A percentile compares a stretch with the other conserved stretches of the same genome.
These are phyloP conservation scores for Lepeophtheirus salmonis DNA, from an alignment of 1,140 invertebrate species.

Conservation along the genomic window DNA sequence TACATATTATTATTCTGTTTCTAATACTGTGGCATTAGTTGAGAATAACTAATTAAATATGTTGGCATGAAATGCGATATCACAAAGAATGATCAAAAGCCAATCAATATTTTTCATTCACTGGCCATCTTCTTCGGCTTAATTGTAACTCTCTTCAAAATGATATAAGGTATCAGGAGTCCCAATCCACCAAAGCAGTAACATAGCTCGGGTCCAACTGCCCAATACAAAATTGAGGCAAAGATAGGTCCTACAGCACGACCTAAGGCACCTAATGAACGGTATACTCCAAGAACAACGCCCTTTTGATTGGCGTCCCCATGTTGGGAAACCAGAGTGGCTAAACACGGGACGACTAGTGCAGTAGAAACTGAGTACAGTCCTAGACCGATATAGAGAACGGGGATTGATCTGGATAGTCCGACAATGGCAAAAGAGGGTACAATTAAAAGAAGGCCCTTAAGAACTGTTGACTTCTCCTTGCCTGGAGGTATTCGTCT, in stretches of 20 bases:
- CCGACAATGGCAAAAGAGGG: conserved; percentile 74
- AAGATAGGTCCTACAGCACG: conserved; percentile 73
- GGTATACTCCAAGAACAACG: conserved; percentile 71
- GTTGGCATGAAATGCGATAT: too few species aligned
- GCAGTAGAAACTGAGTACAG: conserved; percentile 84
- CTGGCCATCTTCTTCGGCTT: not conserved
- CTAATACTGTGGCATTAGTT: too few species aligned
- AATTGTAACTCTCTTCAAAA: conserved; percentile 19
- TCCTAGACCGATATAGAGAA: conserved; percentile 57
- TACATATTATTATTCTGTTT: too few species aligned
- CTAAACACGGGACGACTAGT: conserved; percentile 81
- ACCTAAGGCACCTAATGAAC: conserved; percentile 79
- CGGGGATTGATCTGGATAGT: conserved; percentile 35
- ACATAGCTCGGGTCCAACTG: conserved; percentile 22
- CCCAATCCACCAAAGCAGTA: conserved; percentile 23
- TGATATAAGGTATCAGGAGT: conserved; percentile 23
- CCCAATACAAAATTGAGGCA: conserved; percentile 37
- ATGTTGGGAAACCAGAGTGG: conserved; percentile 62
- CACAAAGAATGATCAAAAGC: too few species aligned
- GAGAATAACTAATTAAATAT: too few species aligned
- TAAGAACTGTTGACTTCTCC: conserved; percentile 46
- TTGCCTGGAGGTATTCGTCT: conserved; percentile 49
- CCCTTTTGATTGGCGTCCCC: conserved; percentile 70
- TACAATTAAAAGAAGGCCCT: conserved; percentile 68
- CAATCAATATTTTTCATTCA: too few species aligned